Conservation (phyloP, 1,140 invertebrate genomes). For the Drosophila dunni region DNA sequence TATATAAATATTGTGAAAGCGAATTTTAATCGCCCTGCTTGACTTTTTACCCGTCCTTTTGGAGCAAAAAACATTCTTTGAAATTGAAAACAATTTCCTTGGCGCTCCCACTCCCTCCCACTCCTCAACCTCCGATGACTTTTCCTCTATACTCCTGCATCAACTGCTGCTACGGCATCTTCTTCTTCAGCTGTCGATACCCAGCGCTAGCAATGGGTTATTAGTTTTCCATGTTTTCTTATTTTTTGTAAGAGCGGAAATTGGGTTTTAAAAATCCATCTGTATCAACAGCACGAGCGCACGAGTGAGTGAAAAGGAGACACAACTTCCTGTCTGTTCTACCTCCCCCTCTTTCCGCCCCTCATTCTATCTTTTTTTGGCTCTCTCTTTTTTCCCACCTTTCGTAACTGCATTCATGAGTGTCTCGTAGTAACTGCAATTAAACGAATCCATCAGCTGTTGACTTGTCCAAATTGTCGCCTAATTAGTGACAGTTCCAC, state of each 20-base stretch:
- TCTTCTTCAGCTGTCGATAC: slow-evolving; percentile 14
- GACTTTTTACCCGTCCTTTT: slow-evolving; percentile 44
- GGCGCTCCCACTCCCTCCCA: slow-evolving; percentile 60
- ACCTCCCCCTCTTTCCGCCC: slow-evolving; percentile 22
- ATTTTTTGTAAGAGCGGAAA: slow-evolving; percentile 63
- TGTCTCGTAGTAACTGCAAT: slow-evolving; percentile 25
- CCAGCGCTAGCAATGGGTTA: slow-evolving; percentile 63
- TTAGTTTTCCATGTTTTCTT: slow-evolving; percentile 73
- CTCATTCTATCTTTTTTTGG: background rate
- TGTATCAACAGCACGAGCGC: slow-evolving; percentile 50
- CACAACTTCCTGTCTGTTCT: slow-evolving; percentile 41
- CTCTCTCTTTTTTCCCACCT: background rate
- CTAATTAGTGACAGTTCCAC: slow-evolving; percentile 39
- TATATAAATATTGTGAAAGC: slow-evolving; percentile 83
- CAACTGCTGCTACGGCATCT: slow-evolving; percentile 7
- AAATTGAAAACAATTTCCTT: slow-evolving; percentile 82
- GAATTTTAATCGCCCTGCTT: slow-evolving; percentile 72
- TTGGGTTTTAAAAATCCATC: slow-evolving; percentile 82
- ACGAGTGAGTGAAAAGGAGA: background rate
- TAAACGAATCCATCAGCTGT: slow-evolving; percentile 24
- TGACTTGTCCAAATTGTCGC: slow-evolving; percentile 37
- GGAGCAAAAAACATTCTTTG: slow-evolving; percentile 60
- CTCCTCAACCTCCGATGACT: background rate
- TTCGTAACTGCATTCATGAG: background rate
- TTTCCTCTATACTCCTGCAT: slow-evolving; percentile 13